Conservation (phyloP, 2,888 invertebrate species). For the Salticus scenicus region DNA sequence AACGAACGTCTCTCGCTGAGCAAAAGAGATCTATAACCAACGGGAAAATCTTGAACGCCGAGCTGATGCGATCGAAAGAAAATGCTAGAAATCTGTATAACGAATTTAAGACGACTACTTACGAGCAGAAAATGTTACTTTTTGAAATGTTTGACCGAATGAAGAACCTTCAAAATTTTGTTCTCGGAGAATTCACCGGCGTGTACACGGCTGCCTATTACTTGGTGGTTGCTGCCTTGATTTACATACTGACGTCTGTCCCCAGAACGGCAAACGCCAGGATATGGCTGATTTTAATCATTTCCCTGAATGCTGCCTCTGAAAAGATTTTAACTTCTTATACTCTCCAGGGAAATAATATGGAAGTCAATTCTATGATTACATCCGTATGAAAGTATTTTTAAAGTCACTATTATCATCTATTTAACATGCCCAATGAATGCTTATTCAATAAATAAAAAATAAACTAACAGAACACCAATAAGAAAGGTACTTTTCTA, state of each 20-base stretch:
- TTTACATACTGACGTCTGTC: constrained; percentile 80
- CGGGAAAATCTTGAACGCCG: constrained; percentile 74
- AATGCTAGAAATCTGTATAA: constrained; percentile 63
- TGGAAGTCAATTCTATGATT: constrained; percentile 20
- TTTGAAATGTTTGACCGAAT: constrained; percentile 79
- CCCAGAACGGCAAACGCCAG: constrained; percentile 79
- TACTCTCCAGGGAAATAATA: constrained; percentile 39
- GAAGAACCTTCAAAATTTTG: constrained; percentile 79
- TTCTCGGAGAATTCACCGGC: constrained; percentile 81
- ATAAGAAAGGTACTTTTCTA: no score
- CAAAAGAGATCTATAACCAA: constrained; percentile 75
- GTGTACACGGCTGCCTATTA: constrained; percentile 82
- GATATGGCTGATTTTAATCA: constrained; percentile 78
- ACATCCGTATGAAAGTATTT: constrained; percentile 29
- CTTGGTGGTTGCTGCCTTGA: constrained; percentile 77
- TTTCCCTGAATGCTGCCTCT: constrained; percentile 78
- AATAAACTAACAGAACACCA: no score
- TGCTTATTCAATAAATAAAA: no score
- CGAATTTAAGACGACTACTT: constrained; percentile 78
- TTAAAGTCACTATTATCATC: no score
- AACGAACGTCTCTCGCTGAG: constrained; percentile 75
- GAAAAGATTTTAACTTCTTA: constrained; percentile 76
- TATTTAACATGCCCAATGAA: no score
- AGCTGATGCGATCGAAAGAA: constrained; percentile 36
- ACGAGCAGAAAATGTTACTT: constrained; percentile 79